Evolutionary conservation across 2,113 vertebrate genomes (phyloP), one percentile per base, ranked within the genome.

Genomic region (Oncorhynchus gorbuscha): DNA sequence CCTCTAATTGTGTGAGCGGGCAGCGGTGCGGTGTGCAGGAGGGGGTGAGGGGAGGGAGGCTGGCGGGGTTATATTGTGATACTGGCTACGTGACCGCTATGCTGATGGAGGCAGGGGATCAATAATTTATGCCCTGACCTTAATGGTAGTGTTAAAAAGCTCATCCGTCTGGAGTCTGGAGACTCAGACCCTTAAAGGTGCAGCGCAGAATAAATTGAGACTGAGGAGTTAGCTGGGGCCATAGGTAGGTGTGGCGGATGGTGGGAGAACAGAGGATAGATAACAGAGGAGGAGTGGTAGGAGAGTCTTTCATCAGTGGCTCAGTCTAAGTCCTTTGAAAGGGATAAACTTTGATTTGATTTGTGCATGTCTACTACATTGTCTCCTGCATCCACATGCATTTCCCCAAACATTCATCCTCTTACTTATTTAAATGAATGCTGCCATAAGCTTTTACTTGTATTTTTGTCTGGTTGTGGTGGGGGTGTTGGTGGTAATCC

Each of bases 71-170:
- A 95, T 95, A 95, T 95, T 95, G 96, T 92, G 92, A 94, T 95
- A 92, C 94, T 30, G 88, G 66, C 93, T 94, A 99, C 97, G 97
- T 98, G 97, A 99, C 96, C 95, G 95, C 94, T 95, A 94, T 99
- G 95, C 96, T 98, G 97, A 99, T 98, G 90, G 93, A 95, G 95
- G 95, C 59, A 94, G 90, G 92, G 92, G 96, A 99, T 99, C 97
- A 98, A 99, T 99, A 98, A 99, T 98, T 98, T 97, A 99, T 97
- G 95, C 94, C 94, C 92, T 92, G 92, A 95, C 95, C 90, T 96
- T 97, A 95, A 97, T 97, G 96, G 95, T 94, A 94, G 93, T 92
- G 95, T 96, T 93, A 95, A 94, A 95, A 95, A 75, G 96, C 95
- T 95, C 93, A 94, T 94, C 94, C 94, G 93, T 94, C 94, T 92